These are phyloP conservation scores for Mythimna pallens DNA, from an alignment of 2,888 invertebrate genomes.

Conservation along the genomic window DNA sequence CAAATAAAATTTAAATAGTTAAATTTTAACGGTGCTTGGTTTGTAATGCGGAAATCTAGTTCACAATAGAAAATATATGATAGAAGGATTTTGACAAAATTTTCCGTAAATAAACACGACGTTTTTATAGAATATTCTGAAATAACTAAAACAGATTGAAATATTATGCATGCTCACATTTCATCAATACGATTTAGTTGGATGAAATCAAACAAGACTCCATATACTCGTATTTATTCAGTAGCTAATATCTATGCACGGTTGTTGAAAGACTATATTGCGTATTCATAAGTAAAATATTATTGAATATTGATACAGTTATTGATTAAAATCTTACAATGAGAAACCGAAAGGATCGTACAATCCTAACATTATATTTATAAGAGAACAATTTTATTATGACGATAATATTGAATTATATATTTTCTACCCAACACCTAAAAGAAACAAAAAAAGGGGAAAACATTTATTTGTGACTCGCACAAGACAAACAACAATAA, in stretches of 20 bases:
- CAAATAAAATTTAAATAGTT: neutral
- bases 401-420: neutral
- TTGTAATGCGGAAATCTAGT: neutral
- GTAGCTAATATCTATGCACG: constrained; percentile 5
- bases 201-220: constrained; percentile 7
- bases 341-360: neutral
- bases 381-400: neutral
- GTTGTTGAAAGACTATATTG: neutral
- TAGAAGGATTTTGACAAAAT: neutral
- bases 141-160: neutral
- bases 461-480: too few species aligned
- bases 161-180: constrained; percentile 29
- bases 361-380: neutral
- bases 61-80: neutral
- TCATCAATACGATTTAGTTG: constrained; percentile 14
- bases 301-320: neutral
- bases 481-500: too few species aligned
- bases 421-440: neutral
- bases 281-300: neutral
- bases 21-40: neutral
- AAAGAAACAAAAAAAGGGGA: too few species aligned
- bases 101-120: neutral
- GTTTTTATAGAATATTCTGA: constrained; percentile 1
- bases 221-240: constrained; percentile 9
- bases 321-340: neutral